These are phyloP conservation scores for Ptychochromis oligacanthus DNA, from an alignment of 2,113 vertebrate species.

Conservation along the genomic window DNA sequence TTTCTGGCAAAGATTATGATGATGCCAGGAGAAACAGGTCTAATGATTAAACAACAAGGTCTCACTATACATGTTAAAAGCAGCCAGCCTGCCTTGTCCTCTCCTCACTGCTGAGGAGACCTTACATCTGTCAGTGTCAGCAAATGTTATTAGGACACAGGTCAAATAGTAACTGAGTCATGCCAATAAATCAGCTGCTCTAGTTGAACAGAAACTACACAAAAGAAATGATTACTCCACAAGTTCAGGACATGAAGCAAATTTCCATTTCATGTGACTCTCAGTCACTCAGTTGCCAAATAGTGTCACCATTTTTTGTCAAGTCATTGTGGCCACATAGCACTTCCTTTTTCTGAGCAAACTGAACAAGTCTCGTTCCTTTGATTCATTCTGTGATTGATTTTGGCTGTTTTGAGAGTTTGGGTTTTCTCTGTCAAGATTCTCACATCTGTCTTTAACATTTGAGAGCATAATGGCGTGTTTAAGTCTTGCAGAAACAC, in stretches of 20 bases:
- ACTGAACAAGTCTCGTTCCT: neutral
- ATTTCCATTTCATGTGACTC: neutral
- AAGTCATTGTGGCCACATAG: neutral
- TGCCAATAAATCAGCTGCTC: neutral
- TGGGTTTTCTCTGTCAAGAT: neutral
- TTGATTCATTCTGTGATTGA: neutral
- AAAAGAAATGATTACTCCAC: neutral
- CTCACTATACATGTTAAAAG: neutral
- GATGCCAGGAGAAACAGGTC: neutral
- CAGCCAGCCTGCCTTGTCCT: neutral
- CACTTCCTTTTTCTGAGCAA: neutral
- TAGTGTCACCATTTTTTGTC: neutral
- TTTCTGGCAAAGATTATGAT: neutral
- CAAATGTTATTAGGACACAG: neutral
- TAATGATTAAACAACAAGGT: neutral
- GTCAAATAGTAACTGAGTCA: conserved; percentile 8
- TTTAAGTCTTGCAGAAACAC: neutral
- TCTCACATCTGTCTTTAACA: neutral
- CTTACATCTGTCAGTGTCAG: neutral
- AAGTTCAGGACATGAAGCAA: neutral
- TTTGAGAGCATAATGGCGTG: accelerated
- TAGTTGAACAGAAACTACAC: neutral
- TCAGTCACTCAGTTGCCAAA: neutral
- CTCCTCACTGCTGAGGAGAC: neutral
- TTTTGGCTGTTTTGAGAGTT: neutral